Evolutionary conservation across 1,140 invertebrate genomes (phyloP).

Genomic region (Grapholita molesta): DNA sequence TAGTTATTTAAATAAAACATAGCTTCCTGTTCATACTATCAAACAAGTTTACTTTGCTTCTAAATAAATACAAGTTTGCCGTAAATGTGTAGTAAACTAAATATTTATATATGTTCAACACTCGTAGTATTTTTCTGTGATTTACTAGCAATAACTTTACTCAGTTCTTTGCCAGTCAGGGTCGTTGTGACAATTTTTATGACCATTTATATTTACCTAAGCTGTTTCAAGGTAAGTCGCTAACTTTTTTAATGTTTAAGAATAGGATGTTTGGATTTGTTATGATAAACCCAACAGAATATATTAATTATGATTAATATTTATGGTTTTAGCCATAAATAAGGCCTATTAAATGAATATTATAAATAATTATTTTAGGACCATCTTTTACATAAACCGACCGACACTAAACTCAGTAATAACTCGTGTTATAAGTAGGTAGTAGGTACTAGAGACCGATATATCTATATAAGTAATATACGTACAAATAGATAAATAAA

Average conservation of each 20-base stretch:
- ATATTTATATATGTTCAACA: neutral
- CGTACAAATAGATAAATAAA: too few relatives aligned
- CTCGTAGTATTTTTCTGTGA: neutral
- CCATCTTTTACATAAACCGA: too few relatives aligned
- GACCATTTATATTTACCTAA: constrained; percentile 7
- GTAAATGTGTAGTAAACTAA: neutral
- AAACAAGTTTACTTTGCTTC: neutral
- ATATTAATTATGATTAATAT: neutral
- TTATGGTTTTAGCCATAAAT: too few relatives aligned
- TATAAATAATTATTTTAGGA: too few relatives aligned
- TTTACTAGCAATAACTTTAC: neutral
- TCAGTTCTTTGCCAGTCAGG: neutral
- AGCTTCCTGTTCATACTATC: too few relatives aligned
- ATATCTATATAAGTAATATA: too few relatives aligned
- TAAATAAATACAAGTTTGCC: too few relatives aligned
- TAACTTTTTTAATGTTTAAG: neutral
- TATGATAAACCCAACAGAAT: neutral
- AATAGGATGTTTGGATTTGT: neutral
- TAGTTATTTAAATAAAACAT: too few relatives aligned
- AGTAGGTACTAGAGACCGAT: too few relatives aligned
- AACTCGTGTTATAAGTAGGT: too few relatives aligned
- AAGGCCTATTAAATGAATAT: too few relatives aligned
- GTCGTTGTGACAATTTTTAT: neutral
- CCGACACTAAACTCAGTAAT: too few relatives aligned
- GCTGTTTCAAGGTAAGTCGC: neutral